Evolutionary conservation across 2,113 vertebrate genomes (phyloP), one percentile per base, ranked within the genome.

Genomic region (Hypomesus transpacificus): DNA sequence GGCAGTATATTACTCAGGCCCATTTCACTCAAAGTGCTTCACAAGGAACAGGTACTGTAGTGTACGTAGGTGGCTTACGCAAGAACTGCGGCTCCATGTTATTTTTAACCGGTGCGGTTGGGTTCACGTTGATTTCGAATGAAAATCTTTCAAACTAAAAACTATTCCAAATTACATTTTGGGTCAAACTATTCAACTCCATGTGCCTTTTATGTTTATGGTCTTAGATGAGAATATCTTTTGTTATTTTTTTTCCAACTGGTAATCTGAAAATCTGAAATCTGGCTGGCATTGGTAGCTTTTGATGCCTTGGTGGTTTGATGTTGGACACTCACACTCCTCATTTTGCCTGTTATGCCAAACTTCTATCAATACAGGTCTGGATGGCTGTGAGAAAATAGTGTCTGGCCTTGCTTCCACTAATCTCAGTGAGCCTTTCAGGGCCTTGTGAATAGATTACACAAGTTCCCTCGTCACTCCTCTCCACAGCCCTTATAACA

Each of bases 391-490:
- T 85, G 87, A 87, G 86, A 87, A 90, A 89, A 84, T 71, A 34
- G 75, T 78, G 82, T 71, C 82, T 78, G 84, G 71, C 80, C 81
- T 89, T 85, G 76, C 82, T 93, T 68, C 75, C 75, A 57, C 67
- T 82, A 81, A 75, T 87, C 85, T 86, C 74, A 75, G 81, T 86
- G 78, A 87, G 80, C 79, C 75, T 84, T 84, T 85, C 75, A 75
- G 77, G 86, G 74, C 87, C 69, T 83, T 82, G 87, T 87, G 76
- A 92, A 89, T 87, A 91, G 93, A 91, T 93, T 82, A 76, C 84
- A 82, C 82, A 92, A 92, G 92, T 94, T 92, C 87, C 17, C 85
- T 80, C 84, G 84, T 86, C 84, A 75, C 80, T 81, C 71, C 26
- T 76, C 80, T 86, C 4, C 51, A 3, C 53, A 59, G 17, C 53